A percentile compares a stretch with the other conserved stretches of the same genome.
phyloP scores from a whole-genome alignment of 2,113 vertebrate genomes.

The Aldabrachelys gigantea region DNA sequence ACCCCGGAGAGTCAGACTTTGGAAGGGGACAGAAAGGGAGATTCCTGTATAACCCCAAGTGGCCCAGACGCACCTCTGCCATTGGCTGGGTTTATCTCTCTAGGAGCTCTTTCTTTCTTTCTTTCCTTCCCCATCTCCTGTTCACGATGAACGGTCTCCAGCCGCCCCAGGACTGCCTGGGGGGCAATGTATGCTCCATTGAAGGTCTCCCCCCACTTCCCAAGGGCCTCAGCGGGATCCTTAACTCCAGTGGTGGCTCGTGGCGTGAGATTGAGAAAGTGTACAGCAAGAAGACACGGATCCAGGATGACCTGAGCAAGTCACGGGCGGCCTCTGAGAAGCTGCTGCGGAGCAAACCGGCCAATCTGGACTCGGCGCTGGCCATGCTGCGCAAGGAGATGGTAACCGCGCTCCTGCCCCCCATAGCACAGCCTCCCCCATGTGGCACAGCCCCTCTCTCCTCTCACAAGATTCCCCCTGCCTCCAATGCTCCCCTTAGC shows the following conservation, averaged over 20 bases:
- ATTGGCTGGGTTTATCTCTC: neutral
- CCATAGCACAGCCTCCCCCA: neutral
- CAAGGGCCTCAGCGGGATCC: conserved; percentile 83
- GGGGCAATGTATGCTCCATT: conserved; percentile 47
- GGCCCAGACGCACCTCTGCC: neutral
- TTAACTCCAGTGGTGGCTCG: conserved; percentile 84
- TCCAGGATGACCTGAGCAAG: conserved; percentile 84
- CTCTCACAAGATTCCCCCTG: too few species aligned
- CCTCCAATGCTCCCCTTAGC: neutral
- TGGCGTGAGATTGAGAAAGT: conserved; percentile 85
- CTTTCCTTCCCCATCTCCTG: neutral
- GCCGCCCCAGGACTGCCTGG: conserved; percentile 42
- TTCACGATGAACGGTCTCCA: conserved; percentile 75
- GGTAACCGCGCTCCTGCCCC: conserved; percentile 68
- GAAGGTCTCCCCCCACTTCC: conserved; percentile 83
- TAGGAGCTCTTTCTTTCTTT: neutral
- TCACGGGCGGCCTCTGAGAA: conserved; percentile 69
- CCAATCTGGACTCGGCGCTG: conserved; percentile 81
- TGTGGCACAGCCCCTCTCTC: neutral
- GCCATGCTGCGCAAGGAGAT: conserved; percentile 85
- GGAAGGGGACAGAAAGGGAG: neutral
- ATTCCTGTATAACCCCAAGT: neutral
- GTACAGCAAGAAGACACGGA: conserved; percentile 82
- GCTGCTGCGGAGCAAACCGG: conserved; percentile 63
- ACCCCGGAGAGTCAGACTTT: neutral